phyloP scores from a whole-genome alignment of 2,888 invertebrate species.

The Chrysodeixis includens region DNA sequence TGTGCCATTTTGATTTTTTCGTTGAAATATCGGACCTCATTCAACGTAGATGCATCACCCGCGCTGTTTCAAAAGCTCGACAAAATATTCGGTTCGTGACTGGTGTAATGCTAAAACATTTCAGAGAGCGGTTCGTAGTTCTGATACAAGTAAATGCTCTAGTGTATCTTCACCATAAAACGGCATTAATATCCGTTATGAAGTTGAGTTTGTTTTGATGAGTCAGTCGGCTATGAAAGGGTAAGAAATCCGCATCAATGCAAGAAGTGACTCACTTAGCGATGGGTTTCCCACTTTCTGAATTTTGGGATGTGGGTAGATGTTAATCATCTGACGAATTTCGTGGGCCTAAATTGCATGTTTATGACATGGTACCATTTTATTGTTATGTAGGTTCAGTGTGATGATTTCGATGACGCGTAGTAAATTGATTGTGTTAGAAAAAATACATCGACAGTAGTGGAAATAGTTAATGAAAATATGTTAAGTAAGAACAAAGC shows the following conservation, averaged over 20 bases:
- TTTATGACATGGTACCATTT: background rate
- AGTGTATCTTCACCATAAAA: too few relatives aligned
- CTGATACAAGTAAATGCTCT: too few relatives aligned
- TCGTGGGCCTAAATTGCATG: conserved; percentile 11
- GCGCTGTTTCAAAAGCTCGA: too few relatives aligned
- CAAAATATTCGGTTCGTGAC: too few relatives aligned
- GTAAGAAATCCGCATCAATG: conserved; percentile 62
- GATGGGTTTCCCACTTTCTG: conserved; percentile 64
- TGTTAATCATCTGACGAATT: conserved; percentile 36
- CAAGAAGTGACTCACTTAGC: conserved; percentile 60
- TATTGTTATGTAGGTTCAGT: background rate
- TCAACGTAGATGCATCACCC: too few relatives aligned
- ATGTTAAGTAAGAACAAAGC: too few relatives aligned
- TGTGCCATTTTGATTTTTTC: too few relatives aligned
- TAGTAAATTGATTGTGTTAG: background rate
- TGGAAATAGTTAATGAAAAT: too few relatives aligned
- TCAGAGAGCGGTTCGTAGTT: too few relatives aligned
- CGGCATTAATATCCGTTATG: conserved; percentile 23
- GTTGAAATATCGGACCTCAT: too few relatives aligned
- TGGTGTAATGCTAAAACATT: too few relatives aligned
- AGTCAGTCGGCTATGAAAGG: conserved; percentile 39
- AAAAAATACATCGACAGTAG: too few relatives aligned
- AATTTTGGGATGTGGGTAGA: conserved; percentile 44
- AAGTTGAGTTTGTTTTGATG: conserved; percentile 47
- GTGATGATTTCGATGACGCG: background rate